Evolutionary conservation across 1,140 invertebrate species (phyloP).

Genomic region (Megalonaias nervosa): DNA sequence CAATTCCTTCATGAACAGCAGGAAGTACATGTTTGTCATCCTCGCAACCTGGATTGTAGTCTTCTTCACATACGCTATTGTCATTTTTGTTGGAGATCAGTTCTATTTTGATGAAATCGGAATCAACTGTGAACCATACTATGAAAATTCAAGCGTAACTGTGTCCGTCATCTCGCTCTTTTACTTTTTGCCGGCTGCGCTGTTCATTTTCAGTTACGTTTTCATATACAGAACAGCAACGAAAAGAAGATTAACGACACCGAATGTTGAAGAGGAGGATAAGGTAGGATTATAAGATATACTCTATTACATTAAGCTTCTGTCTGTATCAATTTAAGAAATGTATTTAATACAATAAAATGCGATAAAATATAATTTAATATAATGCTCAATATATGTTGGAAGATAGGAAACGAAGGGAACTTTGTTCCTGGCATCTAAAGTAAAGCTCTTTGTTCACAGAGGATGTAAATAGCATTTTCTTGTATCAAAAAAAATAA

Average conservation of each 20-base stretch:
- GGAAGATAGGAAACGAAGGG: too few species aligned
- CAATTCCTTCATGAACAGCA: conserved; percentile 27
- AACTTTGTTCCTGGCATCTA: too few species aligned
- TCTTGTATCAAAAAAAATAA: too few species aligned
- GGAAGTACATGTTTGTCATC: conserved; percentile 30
- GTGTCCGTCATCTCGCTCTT: conserved; percentile 35
- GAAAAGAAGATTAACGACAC: conserved; percentile 13
- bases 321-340: background rate
- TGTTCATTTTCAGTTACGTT: conserved; percentile 37
- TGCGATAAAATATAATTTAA: too few species aligned
- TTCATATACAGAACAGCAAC: conserved; percentile 31
- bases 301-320: too few species aligned
- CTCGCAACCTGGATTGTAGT: conserved; percentile 31
- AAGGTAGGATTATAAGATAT: conserved; percentile 8
- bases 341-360: too few species aligned
- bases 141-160: conserved; percentile 28
- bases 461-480: too few species aligned
- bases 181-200: conserved; percentile 33
- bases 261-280: conserved; percentile 12
- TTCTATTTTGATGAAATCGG: conserved; percentile 41
- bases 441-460: too few species aligned
- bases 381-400: too few species aligned
- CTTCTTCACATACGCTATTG: conserved; percentile 34
- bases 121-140: conserved; percentile 44
- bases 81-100: conserved; percentile 33